These are phyloP conservation scores for Spondyliosoma cantharus DNA, from an alignment of 2,797 vertebrate genomes.

Conservation along the genomic window DNA sequence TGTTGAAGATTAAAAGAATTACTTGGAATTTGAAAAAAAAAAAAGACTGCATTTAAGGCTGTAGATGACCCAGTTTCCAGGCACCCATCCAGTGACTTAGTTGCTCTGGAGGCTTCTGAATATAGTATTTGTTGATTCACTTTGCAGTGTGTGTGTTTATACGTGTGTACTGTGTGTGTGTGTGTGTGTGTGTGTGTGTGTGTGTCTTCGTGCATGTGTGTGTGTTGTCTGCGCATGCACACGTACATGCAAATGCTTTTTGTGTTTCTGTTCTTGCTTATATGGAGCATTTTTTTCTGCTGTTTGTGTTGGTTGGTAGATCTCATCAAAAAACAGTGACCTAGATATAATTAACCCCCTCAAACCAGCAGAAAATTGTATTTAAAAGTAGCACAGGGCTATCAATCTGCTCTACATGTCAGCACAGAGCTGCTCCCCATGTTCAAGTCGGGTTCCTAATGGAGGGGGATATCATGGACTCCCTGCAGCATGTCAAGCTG, in stretches of 20 bases:
- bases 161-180: slow-evolving; percentile 2
- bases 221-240: slow-evolving; percentile 14
- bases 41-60: slow-evolving; percentile 68
- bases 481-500: slow-evolving; percentile 50
- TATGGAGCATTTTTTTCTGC: slow-evolving; percentile 23
- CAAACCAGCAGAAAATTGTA: slow-evolving; percentile 61
- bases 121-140: slow-evolving; percentile 65
- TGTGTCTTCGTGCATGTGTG: slow-evolving; percentile 28
- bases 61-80: slow-evolving; percentile 81
- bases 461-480: slow-evolving; percentile 52
- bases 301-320: slow-evolving; percentile 48
- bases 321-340: slow-evolving; percentile 76
- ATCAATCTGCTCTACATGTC: slow-evolving; percentile 64
- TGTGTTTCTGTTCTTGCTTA: slow-evolving; percentile 37
- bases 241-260: slow-evolving; percentile 37
- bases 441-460: slow-evolving; percentile 56
- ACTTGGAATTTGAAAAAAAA: slow-evolving; percentile 61
- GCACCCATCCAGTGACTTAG: slow-evolving; percentile 73
- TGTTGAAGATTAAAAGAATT: slow-evolving; percentile 80
- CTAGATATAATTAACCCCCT: slow-evolving; percentile 79
- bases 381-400: slow-evolving; percentile 62
- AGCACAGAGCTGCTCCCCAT: slow-evolving; percentile 35
- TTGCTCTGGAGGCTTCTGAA: slow-evolving; percentile 67
- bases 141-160: slow-evolving; percentile 18
- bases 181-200: slow-evolving; percentile 12